Percentiles rank a stretch among this genome's conserved stretches.
Conservation (phyloP, 2,888 invertebrate species). For the Sphaerophoria rueppellii region DNA sequence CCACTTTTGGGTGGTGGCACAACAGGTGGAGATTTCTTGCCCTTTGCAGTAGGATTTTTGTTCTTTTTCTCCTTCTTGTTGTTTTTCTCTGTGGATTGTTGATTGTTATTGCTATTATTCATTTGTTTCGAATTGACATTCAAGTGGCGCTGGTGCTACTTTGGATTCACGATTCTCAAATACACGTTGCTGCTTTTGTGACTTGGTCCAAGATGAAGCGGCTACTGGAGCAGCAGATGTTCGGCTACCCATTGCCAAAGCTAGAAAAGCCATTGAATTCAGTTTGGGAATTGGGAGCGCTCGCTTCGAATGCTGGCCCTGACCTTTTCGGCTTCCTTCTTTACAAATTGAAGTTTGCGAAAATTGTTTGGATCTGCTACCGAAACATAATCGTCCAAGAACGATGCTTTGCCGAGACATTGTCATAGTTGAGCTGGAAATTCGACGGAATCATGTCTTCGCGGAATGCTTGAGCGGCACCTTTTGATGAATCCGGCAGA, state of each 20-base stretch:
- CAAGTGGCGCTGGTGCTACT: too few species aligned
- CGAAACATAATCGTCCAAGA: slow-evolving; percentile 81
- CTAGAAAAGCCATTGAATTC: slow-evolving; percentile 83
- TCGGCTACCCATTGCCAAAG: slow-evolving; percentile 78
- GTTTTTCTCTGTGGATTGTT: too few species aligned
- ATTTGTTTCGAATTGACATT: too few species aligned
- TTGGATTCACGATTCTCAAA: slow-evolving; percentile 79
- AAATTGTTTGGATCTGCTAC: slow-evolving; percentile 79
- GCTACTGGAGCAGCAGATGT: slow-evolving; percentile 58
- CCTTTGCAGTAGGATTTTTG: slow-evolving; percentile 72
- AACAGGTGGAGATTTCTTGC: too few species aligned
- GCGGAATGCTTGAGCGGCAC: slow-evolving; percentile 71
- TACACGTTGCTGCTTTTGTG: slow-evolving; percentile 80
- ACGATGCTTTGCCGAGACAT: too few species aligned
- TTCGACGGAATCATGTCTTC: slow-evolving; percentile 80
- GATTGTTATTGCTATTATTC: too few species aligned
- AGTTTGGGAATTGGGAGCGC: slow-evolving; percentile 79
- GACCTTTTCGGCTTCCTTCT: slow-evolving; percentile 78
- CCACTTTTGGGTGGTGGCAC: too few species aligned
- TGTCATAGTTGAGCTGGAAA: too few species aligned
- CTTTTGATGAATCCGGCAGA: slow-evolving; percentile 71
- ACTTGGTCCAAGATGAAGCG: slow-evolving; percentile 82
- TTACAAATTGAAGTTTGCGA: slow-evolving; percentile 80
- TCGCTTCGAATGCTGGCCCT: slow-evolving; percentile 76
- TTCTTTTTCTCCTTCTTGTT: slow-evolving; percentile 78